phyloP scores from a whole-genome alignment of 2,888 invertebrate genomes.

The Omphaloscelis lunosa region DNA sequence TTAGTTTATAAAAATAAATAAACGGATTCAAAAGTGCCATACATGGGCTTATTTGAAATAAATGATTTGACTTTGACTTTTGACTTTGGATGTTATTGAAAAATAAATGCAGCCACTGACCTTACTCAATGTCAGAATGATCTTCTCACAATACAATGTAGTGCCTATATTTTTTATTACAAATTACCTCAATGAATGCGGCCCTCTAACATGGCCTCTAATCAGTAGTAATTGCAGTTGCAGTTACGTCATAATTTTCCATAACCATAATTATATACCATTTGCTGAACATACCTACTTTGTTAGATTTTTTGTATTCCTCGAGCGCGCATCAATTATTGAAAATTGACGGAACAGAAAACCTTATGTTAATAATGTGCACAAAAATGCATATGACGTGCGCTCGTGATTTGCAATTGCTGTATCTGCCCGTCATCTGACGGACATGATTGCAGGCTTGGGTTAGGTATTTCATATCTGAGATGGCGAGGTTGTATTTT shows the following conservation, averaged over 20 bases:
- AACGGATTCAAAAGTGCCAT: too few relatives aligned
- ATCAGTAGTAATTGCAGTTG: not conserved
- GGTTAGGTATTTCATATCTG: not conserved
- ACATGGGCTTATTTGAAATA: too few relatives aligned
- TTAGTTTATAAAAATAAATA: not conserved
- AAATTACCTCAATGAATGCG: constrained; percentile 1
- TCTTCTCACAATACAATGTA: not conserved
- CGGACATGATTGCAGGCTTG: not conserved
- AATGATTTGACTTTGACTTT: too few relatives aligned
- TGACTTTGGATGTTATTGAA: not conserved
- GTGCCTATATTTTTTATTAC: not conserved
- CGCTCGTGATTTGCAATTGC: not conserved
- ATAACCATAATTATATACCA: not conserved
- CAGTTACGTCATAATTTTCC: not conserved
- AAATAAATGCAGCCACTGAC: not conserved
- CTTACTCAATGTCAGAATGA: not conserved
- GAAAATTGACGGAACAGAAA: not conserved
- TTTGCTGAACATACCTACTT: not conserved
- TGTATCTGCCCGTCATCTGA: not conserved
- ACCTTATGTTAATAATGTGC: not conserved
- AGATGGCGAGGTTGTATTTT: not conserved
- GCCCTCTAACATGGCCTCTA: not conserved
- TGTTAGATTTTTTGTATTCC: not conserved
- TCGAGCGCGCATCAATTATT: not conserved
- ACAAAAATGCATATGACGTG: not conserved